Evolutionary conservation across 2,888 invertebrate species (phyloP), one percentile per base, ranked within the genome.

Genomic region (Acleris sparsana): DNA sequence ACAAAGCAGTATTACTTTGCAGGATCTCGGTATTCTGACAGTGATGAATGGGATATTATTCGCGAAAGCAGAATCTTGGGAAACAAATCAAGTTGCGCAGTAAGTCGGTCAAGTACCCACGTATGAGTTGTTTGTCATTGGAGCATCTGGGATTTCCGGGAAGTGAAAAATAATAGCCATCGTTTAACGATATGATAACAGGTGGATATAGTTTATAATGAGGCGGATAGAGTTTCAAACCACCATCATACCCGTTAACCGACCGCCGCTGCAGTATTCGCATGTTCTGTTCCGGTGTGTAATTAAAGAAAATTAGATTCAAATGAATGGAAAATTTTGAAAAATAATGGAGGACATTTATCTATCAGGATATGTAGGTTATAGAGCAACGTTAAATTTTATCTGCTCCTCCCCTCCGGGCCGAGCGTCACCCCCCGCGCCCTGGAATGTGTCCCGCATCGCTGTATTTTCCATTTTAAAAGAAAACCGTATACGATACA

Each of bases 71-170:
- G 18, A 55, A 55, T 39, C 43, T 55, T 33, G 9, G 55, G 43
- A 55, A 39, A 43, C 55, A 55, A 55, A 43, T 43, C 55, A 55
- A 43, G 55, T 43, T 43, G 20, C 22, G 43, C 20, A 43, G 55
- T 43, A 55, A 43, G 55, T 43, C 22, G 43, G 33, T 9, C 33
- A 43, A 55, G 20, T 39, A 39, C 43, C 20, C 39, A 55, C 6
- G 7, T 55, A 20, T 13, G 22, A 55, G 55, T 51, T 20, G 20
- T 43, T 43, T 43, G 55, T 55, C 55, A 22, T 7, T 2, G 46
- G 39, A 20, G 39, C 18, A 53, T 39, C 3, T 49, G 49, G 43
- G 20, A 39, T 20, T 18, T 43, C 20, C 55, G 16, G 16, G 16
- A 16, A 39, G 33, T 20, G 16, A 33, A 43, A 20, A 20, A 39